Evolutionary conservation across 2,888 invertebrate species (phyloP).

Genomic region (Steromphala cineraria): DNA sequence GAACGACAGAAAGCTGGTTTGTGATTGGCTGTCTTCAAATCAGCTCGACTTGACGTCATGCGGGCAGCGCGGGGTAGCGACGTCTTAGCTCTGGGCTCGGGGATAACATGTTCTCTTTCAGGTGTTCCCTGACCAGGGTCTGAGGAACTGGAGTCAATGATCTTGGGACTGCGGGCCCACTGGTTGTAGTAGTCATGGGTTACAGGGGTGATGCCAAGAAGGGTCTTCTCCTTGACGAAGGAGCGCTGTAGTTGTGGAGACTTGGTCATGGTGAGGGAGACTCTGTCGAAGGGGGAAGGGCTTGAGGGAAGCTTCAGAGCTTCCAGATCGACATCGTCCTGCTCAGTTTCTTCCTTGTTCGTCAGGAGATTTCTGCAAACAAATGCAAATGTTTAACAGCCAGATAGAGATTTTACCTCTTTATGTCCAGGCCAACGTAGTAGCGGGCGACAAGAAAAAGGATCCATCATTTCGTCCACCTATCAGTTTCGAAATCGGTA

Average conservation of each 20-base stretch:
- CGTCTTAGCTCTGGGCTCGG: neutral
- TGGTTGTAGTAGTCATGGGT: constrained; percentile 25
- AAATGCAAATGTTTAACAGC: too few relatives aligned
- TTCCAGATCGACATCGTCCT: too few relatives aligned
- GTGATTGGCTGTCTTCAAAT: neutral
- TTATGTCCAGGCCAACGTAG: too few relatives aligned
- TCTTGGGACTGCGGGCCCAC: constrained; percentile 14
- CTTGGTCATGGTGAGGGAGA: neutral
- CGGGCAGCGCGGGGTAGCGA: neutral
- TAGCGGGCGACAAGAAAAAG: too few relatives aligned
- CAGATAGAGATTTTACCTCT: too few relatives aligned
- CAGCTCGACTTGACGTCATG: neutral
- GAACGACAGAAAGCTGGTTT: neutral
- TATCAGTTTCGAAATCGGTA: too few relatives aligned
- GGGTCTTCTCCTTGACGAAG: neutral
- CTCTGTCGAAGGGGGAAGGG: too few relatives aligned
- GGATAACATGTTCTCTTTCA: neutral
- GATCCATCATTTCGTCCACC: too few relatives aligned
- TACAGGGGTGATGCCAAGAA: neutral
- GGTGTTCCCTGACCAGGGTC: neutral
- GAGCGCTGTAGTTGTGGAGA: neutral
- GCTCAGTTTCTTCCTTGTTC: too few relatives aligned
- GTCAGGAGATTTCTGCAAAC: too few relatives aligned
- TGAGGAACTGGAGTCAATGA: neutral
- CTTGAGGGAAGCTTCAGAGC: too few relatives aligned